phyloP scores from a whole-genome alignment of 2,797 vertebrate genomes.

The Alouatta caraya region DNA sequence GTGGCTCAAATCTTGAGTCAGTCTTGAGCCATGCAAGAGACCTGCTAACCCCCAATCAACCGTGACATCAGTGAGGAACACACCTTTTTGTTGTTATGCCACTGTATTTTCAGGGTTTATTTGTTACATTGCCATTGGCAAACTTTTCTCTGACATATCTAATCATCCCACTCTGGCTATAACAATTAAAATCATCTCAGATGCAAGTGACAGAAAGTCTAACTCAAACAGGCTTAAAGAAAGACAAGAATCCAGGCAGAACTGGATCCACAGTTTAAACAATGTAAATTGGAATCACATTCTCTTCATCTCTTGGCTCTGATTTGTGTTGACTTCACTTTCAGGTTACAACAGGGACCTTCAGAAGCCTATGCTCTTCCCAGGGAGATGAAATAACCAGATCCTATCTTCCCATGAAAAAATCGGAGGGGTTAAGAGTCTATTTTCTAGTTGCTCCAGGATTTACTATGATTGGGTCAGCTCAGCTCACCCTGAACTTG shows the following conservation, averaged over 20 bases:
- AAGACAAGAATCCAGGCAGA: not conserved
- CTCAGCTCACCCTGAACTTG: not conserved
- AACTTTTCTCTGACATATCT: not conserved
- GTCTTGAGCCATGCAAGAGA: not conserved
- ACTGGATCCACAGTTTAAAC: not conserved
- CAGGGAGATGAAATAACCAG: not conserved
- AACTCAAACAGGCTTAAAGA: not conserved
- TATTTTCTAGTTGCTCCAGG: not conserved
- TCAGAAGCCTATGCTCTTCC: not conserved
- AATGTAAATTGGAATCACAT: no score
- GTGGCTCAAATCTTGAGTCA: not conserved
- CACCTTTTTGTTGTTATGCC: not conserved
- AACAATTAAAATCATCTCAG: not conserved
- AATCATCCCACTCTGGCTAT: not conserved
- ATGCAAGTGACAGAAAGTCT: not conserved
- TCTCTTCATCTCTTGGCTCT: not conserved
- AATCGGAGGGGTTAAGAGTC: not conserved
- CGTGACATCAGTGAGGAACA: not conserved
- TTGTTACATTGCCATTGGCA: not conserved
- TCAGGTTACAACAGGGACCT: not conserved
- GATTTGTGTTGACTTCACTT: not conserved
- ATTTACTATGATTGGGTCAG: not conserved
- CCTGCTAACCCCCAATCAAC: not conserved
- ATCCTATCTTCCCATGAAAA: not conserved
- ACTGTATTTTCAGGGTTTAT: not conserved